Evolutionary conservation across 2,113 vertebrate genomes (phyloP), one percentile per base, ranked within the genome.

Genomic region (Pangasianodon hypophthalmus): DNA sequence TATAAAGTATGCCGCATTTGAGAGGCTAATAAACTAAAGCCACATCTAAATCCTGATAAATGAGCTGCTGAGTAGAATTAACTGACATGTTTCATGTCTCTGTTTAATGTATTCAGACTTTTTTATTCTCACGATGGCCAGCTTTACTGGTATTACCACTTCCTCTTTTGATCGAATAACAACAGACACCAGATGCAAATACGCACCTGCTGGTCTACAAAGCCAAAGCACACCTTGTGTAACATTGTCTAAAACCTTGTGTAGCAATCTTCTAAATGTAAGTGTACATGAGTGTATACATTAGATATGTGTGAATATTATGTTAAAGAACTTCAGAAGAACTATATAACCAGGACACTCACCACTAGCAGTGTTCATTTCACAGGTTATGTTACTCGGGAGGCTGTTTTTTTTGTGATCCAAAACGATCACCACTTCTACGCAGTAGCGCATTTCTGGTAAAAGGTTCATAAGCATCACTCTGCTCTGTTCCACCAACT

Each of bases 401-500:
- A 81, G 0, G 48, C 92, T 85, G 26, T 26, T 56, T 2, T 54
- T 91, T 0, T 0, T 1, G 71, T 81, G 88, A 4, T 5, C 1
- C 0, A 90, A 41, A 80, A 29, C 4, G 87, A 96, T 91, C 1
- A 90, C 89, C 24, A 95, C 95, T 7, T 94, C 79, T 29, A 95
- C 82, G 8, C 96, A 96, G 93, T 96, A 96, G 19, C 58, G 32
- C 4, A 89, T 94, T 90, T 58, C 0, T 2, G 90, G 91, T 0
- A 94, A 89, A 90, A 96, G 89, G 0, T 91, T 0, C 4, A 0
- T 13, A 11, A 96, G 91, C 50, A 92, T 46, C 14, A 92, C 29
- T 4, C 37, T 64, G 50, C 85, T 86, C 46, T 86, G 84, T 44
- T 86, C 84, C 13, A 21, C 58, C 41, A 69, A 3, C 29, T 86